phyloP scores from a whole-genome alignment of 2,888 invertebrate species.

The Agapetus fuscipes region DNA sequence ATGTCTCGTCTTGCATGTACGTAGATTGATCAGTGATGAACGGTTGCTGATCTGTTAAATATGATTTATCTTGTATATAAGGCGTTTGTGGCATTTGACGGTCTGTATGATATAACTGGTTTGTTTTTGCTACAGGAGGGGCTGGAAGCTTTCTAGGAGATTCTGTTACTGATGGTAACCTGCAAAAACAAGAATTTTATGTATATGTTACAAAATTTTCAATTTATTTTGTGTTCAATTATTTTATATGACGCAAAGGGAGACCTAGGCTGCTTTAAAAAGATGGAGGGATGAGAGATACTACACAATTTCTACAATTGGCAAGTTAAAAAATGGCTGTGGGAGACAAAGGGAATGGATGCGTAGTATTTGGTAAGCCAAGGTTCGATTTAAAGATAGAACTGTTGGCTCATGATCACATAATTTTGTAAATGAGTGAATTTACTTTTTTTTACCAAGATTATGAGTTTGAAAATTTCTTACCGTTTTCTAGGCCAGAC shows the following conservation, averaged over 20 bases:
- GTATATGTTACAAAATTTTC: not conserved
- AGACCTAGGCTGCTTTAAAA: too few relatives aligned
- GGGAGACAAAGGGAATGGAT: not conserved
- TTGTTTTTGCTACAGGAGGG: conserved; percentile 12
- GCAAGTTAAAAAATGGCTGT: not conserved
- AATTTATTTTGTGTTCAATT: not conserved
- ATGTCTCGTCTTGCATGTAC: conserved; percentile 3
- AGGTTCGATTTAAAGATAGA: too few relatives aligned
- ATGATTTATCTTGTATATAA: conserved; percentile 7
- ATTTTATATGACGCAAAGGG: not conserved
- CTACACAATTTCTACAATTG: not conserved
- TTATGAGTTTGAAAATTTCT: too few relatives aligned
- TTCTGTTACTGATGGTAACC: conserved; percentile 19
- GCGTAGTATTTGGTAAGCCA: too few relatives aligned
- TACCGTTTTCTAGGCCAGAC: conserved; percentile 19
- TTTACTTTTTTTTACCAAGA: too few relatives aligned
- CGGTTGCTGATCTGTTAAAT: conserved; percentile 3
- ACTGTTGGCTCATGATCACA: too few relatives aligned
- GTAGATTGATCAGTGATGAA: conserved; percentile 5
- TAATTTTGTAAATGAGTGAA: too few relatives aligned
- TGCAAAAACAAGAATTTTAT: conserved; percentile 8
- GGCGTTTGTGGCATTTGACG: conserved; percentile 8
- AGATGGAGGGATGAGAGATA: too few relatives aligned
- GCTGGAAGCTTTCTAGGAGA: conserved; percentile 17
- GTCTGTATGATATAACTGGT: conserved; percentile 10